phyloP scores from a whole-genome alignment of 2,113 vertebrate species.

The Cololabis saira region DNA sequence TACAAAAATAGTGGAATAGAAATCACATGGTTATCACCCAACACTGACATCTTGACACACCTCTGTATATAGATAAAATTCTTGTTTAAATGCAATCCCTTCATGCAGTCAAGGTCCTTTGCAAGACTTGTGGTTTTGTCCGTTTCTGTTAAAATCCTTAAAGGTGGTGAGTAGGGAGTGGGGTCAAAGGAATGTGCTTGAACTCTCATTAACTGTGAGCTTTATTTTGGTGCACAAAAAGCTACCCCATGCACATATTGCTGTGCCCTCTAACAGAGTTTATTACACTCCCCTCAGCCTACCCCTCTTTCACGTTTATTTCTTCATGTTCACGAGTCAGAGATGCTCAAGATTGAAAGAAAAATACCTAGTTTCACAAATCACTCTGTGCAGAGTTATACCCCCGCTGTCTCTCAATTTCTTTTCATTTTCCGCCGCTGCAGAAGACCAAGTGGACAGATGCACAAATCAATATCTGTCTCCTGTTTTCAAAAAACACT shows the following conservation, averaged over 20 bases:
- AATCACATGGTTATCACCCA: slow-evolving; percentile 75
- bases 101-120: slow-evolving; percentile 76
- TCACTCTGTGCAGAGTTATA: slow-evolving; percentile 62
- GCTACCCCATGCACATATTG: slow-evolving; percentile 1
- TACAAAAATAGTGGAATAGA: slow-evolving; percentile 84
- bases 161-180: slow-evolving; percentile 31
- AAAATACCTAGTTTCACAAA: slow-evolving; percentile 66
- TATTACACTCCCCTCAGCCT: slow-evolving; percentile 29
- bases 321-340: slow-evolving; percentile 35
- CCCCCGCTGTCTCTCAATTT: slow-evolving; percentile 48
- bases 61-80: slow-evolving; percentile 73
- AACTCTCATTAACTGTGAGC: slow-evolving; percentile 43
- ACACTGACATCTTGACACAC: slow-evolving; percentile 80
- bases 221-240: slow-evolving; percentile 30
- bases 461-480: slow-evolving; percentile 21
- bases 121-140: slow-evolving; percentile 33
- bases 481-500: slow-evolving; percentile 46
- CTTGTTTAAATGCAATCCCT: slow-evolving; percentile 76
- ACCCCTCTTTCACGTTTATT: slow-evolving; percentile 19
- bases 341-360: slow-evolving; percentile 52
- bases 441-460: slow-evolving; percentile 40
- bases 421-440: slow-evolving; percentile 49
- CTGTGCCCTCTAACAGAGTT: slow-evolving; percentile 31
- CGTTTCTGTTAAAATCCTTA: slow-evolving; percentile 36
- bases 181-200: slow-evolving; percentile 62